phyloP scores from a whole-genome alignment of 2,888 invertebrate genomes.

The Epirrita christyi region DNA sequence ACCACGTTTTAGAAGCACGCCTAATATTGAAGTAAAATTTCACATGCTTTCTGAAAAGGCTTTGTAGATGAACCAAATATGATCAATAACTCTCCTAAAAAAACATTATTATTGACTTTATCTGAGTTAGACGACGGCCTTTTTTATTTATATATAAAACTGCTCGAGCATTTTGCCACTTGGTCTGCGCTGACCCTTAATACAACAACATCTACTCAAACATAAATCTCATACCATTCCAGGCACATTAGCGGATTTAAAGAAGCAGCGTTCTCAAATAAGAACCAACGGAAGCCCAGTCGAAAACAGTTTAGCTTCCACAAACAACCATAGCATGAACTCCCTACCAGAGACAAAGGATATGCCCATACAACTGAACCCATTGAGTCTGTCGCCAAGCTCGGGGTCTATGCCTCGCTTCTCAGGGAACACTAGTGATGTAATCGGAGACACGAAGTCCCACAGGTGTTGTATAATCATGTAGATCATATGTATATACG shows the following conservation, averaged over 20 bases:
- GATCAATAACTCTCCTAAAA: too few relatives aligned
- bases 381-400: constrained; percentile 72
- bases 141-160: too few relatives aligned
- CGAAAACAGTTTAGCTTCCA: constrained; percentile 72
- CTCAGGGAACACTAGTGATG: constrained; percentile 91
- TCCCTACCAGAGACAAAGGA: constrained; percentile 76
- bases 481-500: constrained; percentile 62
- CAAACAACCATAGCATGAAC: constrained; percentile 74
- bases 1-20: too few relatives aligned
- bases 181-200: background rate
- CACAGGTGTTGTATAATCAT: constrained; percentile 90
- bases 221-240: constrained; percentile 49
- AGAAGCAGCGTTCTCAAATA: constrained; percentile 95
- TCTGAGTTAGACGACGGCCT: too few relatives aligned
- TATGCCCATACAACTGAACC: constrained; percentile 75
- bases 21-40: too few relatives aligned
- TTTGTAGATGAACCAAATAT: too few relatives aligned
- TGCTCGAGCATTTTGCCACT: too few relatives aligned
- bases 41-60: too few relatives aligned
- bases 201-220: constrained; percentile 31
- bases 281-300: constrained; percentile 86
- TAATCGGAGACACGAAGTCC: constrained; percentile 89
- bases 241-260: constrained; percentile 95
- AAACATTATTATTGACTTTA: too few relatives aligned
- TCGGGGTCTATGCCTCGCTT: constrained; percentile 84